phyloP scores from a whole-genome alignment of 30 jellyfish, hydroid and myxozoan species.

The Cassiopea xamachana region DNA sequence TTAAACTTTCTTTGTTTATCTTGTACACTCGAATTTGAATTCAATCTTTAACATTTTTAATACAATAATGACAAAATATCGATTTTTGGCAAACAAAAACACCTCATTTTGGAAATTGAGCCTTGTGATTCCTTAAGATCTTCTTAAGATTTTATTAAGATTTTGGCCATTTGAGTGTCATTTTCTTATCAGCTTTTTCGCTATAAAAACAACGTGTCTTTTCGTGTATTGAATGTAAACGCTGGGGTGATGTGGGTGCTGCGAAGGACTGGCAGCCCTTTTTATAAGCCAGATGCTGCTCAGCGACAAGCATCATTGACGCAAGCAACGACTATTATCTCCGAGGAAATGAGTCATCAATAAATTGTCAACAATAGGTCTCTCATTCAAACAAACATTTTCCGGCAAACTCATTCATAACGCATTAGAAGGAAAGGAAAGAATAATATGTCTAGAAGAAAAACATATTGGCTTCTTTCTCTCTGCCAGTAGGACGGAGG shows the following conservation, averaged over 20 bases:
- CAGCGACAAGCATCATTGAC: neutral
- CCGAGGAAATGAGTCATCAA: conserved; percentile 15
- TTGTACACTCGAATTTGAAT: too few relatives aligned
- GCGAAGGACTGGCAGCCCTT: neutral
- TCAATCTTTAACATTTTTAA: too few relatives aligned
- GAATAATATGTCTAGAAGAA: neutral
- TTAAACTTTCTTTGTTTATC: too few relatives aligned
- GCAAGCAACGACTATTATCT: neutral
- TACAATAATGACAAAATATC: too few relatives aligned
- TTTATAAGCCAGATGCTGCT: neutral
- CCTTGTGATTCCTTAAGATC: too few relatives aligned
- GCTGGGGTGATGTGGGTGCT: neutral
- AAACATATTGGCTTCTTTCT: conserved; percentile 6
- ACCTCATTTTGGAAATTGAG: too few relatives aligned
- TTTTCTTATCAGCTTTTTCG: too few relatives aligned
- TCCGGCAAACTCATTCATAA: conserved; percentile 12
- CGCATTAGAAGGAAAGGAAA: neutral
- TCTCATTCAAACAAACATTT: conserved; percentile 1
- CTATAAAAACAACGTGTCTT: too few relatives aligned
- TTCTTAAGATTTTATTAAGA: too few relatives aligned
- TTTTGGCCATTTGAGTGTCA: too few relatives aligned
- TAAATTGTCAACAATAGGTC: conserved; percentile 7
- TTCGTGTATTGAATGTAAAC: too few relatives aligned
- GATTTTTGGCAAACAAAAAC: too few relatives aligned
- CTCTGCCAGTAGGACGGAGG: conserved; percentile 1